Conservation (phyloP, 2,797 vertebrate species). For the Bradypodion ventrale region DNA sequence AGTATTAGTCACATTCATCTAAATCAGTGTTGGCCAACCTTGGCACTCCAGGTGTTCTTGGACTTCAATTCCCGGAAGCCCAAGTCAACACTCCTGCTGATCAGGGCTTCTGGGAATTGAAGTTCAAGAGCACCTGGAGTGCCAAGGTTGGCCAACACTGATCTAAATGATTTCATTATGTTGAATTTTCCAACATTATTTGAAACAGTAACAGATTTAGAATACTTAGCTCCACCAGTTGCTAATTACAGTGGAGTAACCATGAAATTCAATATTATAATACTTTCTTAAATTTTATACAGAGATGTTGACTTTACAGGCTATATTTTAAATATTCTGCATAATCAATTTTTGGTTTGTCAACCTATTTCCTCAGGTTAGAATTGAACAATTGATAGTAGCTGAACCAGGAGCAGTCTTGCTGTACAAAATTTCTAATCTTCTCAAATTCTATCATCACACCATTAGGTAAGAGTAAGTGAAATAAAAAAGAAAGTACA, state of each 20-base stretch:
- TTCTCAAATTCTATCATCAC: constrained; percentile 97
- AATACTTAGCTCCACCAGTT: constrained; percentile 18
- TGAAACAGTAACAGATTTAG: background rate
- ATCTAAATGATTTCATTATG: constrained; percentile 18
- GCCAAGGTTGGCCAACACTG: no score
- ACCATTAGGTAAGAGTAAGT: constrained; percentile 92
- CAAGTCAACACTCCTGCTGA: no score
- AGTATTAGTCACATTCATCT: background rate
- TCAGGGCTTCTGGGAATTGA: no score
- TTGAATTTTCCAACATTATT: constrained; percentile 20
- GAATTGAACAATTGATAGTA: constrained; percentile 97
- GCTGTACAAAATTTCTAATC: constrained; percentile 96
- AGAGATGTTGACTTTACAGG: background rate
- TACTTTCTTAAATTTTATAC: constrained; percentile 4
- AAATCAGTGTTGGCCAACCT: no score
- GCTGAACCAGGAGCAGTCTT: constrained; percentile 95
- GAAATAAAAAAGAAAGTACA: background rate
- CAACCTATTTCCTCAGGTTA: constrained; percentile 79
- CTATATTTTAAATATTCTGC: background rate
- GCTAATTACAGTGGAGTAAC: constrained; percentile 19
- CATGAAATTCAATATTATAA: background rate
- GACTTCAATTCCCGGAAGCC: no score
- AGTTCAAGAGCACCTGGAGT: no score
- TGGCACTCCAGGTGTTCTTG: no score
- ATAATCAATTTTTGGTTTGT: constrained; percentile 30